phyloP scores from a whole-genome alignment of 1,140 invertebrate species.

The Solenopsis invicta region DNA sequence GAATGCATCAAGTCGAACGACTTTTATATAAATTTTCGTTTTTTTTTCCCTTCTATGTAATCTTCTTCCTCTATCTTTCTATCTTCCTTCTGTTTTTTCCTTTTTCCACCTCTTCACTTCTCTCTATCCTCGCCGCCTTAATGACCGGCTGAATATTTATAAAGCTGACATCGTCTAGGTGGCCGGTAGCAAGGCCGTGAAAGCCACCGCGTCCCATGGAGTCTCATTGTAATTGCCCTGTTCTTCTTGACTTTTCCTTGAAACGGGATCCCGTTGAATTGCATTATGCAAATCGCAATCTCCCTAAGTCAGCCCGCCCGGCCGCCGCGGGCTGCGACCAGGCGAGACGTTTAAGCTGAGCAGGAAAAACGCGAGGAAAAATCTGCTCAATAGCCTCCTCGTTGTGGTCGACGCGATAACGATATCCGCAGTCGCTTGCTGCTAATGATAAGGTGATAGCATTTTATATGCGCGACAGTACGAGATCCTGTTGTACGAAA shows the following conservation, averaged over 20 bases:
- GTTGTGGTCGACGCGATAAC: constrained; percentile 63
- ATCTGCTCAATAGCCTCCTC: constrained; percentile 70
- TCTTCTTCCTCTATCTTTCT: constrained; percentile 44
- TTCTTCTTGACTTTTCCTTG: constrained; percentile 86
- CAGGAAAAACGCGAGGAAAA: constrained; percentile 64
- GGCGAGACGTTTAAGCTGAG: constrained; percentile 53
- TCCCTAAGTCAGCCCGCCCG: constrained; percentile 83
- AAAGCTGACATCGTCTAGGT: constrained; percentile 81
- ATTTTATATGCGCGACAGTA: constrained; percentile 29
- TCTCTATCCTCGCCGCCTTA: constrained; percentile 77
- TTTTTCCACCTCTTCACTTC: constrained; percentile 34
- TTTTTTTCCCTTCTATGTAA: not conserved
- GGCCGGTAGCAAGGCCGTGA: constrained; percentile 82
- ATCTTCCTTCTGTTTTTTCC: not conserved
- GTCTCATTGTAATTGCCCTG: constrained; percentile 87
- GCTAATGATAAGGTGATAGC: constrained; percentile 65
- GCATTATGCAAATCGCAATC: constrained; percentile 87
- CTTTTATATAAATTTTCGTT: constrained; percentile 70
- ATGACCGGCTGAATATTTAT: constrained; percentile 86
- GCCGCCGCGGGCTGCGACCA: constrained; percentile 43
- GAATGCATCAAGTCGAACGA: constrained; percentile 67
- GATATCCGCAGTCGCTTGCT: constrained; percentile 56
- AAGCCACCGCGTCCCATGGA: constrained; percentile 84
- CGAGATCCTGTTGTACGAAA: not conserved
- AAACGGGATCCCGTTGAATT: constrained; percentile 85